These are phyloP conservation scores for Nephrocerus scutellatus DNA, from an alignment of 2,888 invertebrate species.

Conservation along the genomic window DNA sequence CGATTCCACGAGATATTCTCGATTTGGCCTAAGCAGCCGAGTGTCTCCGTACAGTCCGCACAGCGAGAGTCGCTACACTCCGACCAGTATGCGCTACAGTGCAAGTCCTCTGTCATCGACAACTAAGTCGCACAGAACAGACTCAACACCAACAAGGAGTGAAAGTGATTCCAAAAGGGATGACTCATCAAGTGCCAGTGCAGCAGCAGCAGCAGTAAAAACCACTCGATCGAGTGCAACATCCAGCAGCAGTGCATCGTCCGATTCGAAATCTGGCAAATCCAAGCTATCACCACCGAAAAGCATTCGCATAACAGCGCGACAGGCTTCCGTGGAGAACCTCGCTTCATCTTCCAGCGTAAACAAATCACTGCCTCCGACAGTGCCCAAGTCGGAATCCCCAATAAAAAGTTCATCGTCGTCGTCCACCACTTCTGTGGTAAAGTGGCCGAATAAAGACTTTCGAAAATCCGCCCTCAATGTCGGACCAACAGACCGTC, in stretches of 20 bases:
- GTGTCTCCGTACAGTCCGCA: constrained; percentile 46
- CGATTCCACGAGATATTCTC: constrained; percentile 59
- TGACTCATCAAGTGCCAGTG: constrained; percentile 21
- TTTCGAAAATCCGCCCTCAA: constrained; percentile 68
- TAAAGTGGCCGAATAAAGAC: constrained; percentile 59
- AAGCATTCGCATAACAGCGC: constrained; percentile 33
- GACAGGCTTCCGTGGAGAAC: constrained; percentile 42
- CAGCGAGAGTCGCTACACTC: constrained; percentile 44
- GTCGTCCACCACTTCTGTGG: constrained; percentile 44
- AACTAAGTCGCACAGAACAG: constrained; percentile 22
- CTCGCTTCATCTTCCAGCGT: constrained; percentile 24
- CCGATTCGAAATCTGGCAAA: constrained; percentile 29
- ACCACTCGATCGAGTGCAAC: constrained; percentile 3
- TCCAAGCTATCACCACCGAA: constrained; percentile 42
- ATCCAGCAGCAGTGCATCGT: constrained; percentile 1
- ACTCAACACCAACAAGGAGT: constrained; percentile 8
- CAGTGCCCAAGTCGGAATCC: constrained; percentile 40
- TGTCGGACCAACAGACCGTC: constrained; percentile 51
- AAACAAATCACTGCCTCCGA: constrained; percentile 33
- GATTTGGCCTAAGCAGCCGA: constrained; percentile 53
- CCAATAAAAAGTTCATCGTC: constrained; percentile 45
- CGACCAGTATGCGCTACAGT: constrained; percentile 35
- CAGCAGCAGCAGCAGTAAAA: constrained; percentile 12
- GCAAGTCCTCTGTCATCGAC: constrained; percentile 33
- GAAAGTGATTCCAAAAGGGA: constrained; percentile 26